Percentiles rank a stretch among this genome's conserved stretches.
phyloP scores from a whole-genome alignment of 2,888 invertebrate genomes.

The Lordiphosa andalusiaca region DNA sequence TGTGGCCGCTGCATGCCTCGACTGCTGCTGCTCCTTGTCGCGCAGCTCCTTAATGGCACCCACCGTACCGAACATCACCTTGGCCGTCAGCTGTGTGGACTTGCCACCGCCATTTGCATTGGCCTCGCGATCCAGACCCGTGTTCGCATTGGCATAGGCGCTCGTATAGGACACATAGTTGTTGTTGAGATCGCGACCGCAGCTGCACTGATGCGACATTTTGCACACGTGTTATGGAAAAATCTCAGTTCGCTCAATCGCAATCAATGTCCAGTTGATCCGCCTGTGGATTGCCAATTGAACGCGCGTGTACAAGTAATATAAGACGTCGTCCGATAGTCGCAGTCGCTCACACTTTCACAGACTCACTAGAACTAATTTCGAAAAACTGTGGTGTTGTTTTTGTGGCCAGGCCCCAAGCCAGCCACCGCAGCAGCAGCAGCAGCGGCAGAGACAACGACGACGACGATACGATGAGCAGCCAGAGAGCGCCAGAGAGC shows the following conservation, averaged over 20 bases:
- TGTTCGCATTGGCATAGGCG: conserved; percentile 79
- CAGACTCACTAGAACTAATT: conserved; percentile 79
- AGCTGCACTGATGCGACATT: conserved; percentile 81
- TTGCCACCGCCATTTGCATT: conserved; percentile 55
- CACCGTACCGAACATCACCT: conserved; percentile 87
- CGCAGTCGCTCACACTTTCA: conserved; percentile 76
- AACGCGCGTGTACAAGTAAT: conserved; percentile 25
- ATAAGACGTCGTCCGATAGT: conserved; percentile 51
- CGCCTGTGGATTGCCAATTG: conserved; percentile 38
- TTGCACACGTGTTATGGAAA: conserved; percentile 37
- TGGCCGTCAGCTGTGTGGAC: conserved; percentile 84
- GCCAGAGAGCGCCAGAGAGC: conserved; percentile 39
- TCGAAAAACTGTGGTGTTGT: conserved; percentile 74
- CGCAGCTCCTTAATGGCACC: conserved; percentile 88
- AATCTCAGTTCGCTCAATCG: not conserved
- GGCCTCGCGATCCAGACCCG: conserved; percentile 77
- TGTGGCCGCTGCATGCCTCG: conserved; percentile 81
- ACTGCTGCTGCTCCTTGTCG: conserved; percentile 86
- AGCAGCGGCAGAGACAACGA: conserved; percentile 12
- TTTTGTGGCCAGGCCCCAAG: conserved; percentile 66
- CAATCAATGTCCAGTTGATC: conserved; percentile 38
- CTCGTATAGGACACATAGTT: conserved; percentile 80
- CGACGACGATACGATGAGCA: conserved; percentile 45
- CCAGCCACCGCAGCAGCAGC: conserved; percentile 21
- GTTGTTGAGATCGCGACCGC: conserved; percentile 81